Conservation (phyloP, 2,888 invertebrate genomes). For the Polymixis flavicincta region DNA sequence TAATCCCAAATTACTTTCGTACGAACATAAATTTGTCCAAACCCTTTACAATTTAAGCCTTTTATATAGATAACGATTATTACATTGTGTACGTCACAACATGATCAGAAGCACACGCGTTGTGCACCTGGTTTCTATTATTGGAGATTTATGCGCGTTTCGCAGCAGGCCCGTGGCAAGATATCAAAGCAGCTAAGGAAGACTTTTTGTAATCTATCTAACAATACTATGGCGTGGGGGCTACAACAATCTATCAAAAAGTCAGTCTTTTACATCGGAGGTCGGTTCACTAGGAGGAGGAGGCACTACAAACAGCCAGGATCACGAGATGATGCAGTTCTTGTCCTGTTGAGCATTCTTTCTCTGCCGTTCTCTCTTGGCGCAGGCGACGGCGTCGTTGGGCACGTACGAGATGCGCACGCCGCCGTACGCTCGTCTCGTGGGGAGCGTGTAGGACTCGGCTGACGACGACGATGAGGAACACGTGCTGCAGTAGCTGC, state of each 20-base stretch:
- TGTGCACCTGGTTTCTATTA: slow-evolving; percentile 74
- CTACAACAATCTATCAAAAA: slow-evolving; percentile 83
- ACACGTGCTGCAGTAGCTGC: slow-evolving; percentile 96
- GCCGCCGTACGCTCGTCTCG: slow-evolving; percentile 95
- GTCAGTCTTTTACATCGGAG: slow-evolving; percentile 89
- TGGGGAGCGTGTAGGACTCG: slow-evolving; percentile 96
- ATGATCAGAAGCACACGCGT: slow-evolving; percentile 70
- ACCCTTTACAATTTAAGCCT: slow-evolving; percentile 75
- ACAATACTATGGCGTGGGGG: slow-evolving; percentile 86
- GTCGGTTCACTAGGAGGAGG: slow-evolving; percentile 82
- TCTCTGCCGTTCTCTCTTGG: slow-evolving; percentile 92
- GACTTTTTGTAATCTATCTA: slow-evolving; percentile 71
- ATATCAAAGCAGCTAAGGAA: slow-evolving; percentile 70
- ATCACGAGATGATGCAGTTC: slow-evolving; percentile 97
- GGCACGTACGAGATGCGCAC: slow-evolving; percentile 98
- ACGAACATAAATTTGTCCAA: slow-evolving; percentile 78
- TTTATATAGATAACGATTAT: slow-evolving; percentile 73
- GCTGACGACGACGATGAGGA: slow-evolving; percentile 97
- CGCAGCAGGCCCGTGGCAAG: slow-evolving; percentile 68
- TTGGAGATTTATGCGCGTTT: slow-evolving; percentile 69
- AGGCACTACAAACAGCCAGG: slow-evolving; percentile 77
- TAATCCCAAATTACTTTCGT: slow-evolving; percentile 78
- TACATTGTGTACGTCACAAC: slow-evolving; percentile 77
- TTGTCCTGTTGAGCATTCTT: slow-evolving; percentile 93
- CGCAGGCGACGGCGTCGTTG: slow-evolving; percentile 96